Base-by-base conservation (phyloP, 2,113 vertebrate genomes). In the Xiphias gladius region DNA sequence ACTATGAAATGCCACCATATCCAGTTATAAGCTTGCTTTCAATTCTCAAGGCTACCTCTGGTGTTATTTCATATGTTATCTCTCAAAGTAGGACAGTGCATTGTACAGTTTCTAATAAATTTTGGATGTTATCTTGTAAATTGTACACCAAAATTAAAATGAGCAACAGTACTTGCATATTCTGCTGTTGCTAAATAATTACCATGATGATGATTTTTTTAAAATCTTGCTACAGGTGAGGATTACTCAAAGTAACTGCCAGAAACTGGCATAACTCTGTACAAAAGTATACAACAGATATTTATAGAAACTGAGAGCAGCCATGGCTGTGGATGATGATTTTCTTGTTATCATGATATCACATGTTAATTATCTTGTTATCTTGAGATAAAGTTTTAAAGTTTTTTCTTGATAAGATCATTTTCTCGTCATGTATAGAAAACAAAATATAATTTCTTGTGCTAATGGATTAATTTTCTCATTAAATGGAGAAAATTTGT, bases 11-110 rank as follows among this genome's bases (percentile, higher is more conserved):
- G 17, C 10, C 28, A 43, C 26, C 46, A 65, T 41, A 58, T 55
- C 54, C 69, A 79, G 24, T 69, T 37, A 61, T 80, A 67, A 66
- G 35, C 54, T 57, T 52, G 24, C 55, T 52, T 22, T 72, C 9
- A 26, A 5, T 22, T 69, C 19, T 50, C 75, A 70, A 17, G 22
- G 22, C 46, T 84, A 58, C 32, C 54, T 74, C 48, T 41, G 3
- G 20, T 39, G 5, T 61, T 39, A 28, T 57, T 57, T 43, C 6
- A 14, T 19, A 43, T 73, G 59, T 50, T 32, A 26, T 26, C 12
- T 74, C 28, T 50, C 16, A 26, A 22, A 57, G 4, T 30, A 7
- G 30, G 20, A 9, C 65, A 35, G 48, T 19, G 4, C 16, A 22
- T 59, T 73, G 57, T 24, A 72, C 37, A 76, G 11, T 19, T 20